phyloP scores from a whole-genome alignment of 2,888 invertebrate genomes.

The Apomyelois bistriatella region DNA sequence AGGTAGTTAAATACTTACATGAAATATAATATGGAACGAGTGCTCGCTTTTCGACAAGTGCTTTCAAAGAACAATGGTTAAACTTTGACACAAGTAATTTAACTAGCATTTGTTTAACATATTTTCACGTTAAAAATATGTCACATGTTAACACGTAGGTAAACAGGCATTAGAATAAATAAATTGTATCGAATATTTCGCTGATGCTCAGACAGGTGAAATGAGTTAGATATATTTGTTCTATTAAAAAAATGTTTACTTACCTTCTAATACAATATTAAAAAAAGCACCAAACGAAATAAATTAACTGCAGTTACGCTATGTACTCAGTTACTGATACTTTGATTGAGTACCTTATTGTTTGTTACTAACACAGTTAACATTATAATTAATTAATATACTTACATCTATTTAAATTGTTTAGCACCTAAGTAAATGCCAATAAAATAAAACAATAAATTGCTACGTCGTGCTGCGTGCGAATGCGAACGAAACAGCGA shows the following conservation, averaged over 20 bases:
- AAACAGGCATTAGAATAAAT: conserved; percentile 1
- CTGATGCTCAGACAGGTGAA: not conserved
- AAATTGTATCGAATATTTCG: not conserved
- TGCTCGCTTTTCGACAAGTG: not conserved
- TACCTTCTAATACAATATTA: not conserved
- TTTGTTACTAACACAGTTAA: conserved; percentile 1
- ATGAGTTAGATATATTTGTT: not conserved
- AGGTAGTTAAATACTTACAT: conserved; percentile 14
- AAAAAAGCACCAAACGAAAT: not conserved
- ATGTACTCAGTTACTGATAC: conserved; percentile 5
- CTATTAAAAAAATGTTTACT: not conserved
- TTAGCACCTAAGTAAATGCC: not conserved
- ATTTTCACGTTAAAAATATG: conserved; percentile 6
- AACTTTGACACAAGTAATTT: conserved; percentile 11
- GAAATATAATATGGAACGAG: not conserved
- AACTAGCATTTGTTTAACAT: conserved; percentile 8
- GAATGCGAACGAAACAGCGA: not conserved
- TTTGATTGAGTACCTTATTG: not conserved
- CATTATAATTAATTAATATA: not conserved
- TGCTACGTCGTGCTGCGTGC: conserved; percentile 1
- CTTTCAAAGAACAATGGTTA: conserved; percentile 8
- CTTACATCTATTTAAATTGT: not conserved
- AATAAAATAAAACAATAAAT: not conserved
- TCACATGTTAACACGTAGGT: conserved; percentile 10
- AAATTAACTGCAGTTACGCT: not conserved